Base-by-base conservation (phyloP, 2,797 vertebrate genomes). In the Tragelaphus oryx region DNA sequence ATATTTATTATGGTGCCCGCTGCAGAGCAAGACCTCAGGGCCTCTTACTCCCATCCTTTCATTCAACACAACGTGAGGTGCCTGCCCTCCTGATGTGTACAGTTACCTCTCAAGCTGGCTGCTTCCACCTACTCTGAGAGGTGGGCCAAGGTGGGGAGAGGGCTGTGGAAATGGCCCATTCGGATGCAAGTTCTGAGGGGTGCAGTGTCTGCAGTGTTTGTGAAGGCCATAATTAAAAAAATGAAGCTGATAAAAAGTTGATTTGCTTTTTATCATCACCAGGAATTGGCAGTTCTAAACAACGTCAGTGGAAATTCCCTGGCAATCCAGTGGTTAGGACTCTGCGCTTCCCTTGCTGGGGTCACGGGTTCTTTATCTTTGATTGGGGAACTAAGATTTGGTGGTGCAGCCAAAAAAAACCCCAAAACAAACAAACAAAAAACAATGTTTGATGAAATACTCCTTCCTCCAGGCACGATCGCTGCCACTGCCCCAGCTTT, bases 71-170 rank as follows among this genome's bases (percentile, higher is more conserved):
- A 44, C 0, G 0, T 18, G 55, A 60, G 44, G 26, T 22, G n/a
- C 55, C 68, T 30, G 54, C 41, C 28, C 55, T 62, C 46, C 26
- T 17, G 54, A 24, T 1, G 52, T 4, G 48, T 28, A 18, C 50
- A 28, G 26, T 11, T 26, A 11, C 26, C 4, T 52, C 68, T 41
- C 46, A 41, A 52, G 44, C 18, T 82, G 17, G n/a, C 54, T 55
- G 11, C 55, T 37, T 26, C 13, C n/a, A 24, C 17, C 33, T 16
- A 8, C 13, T 44, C 60, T 0, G 0, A 48, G 52, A 4, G 3
- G 16, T 37, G n/a, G 50, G 24, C 41, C 65, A 9, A 55, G 85
- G 37, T 44, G 54, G 68, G 52, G 52, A 57, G 68, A 57, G 52
- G 52, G 52, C 85, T 5, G 9, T 20, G 20, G 60, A 22, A 71